These are phyloP conservation scores for Chelonus formosanus DNA, from an alignment of 2,888 invertebrate species.

Conservation along the genomic window DNA sequence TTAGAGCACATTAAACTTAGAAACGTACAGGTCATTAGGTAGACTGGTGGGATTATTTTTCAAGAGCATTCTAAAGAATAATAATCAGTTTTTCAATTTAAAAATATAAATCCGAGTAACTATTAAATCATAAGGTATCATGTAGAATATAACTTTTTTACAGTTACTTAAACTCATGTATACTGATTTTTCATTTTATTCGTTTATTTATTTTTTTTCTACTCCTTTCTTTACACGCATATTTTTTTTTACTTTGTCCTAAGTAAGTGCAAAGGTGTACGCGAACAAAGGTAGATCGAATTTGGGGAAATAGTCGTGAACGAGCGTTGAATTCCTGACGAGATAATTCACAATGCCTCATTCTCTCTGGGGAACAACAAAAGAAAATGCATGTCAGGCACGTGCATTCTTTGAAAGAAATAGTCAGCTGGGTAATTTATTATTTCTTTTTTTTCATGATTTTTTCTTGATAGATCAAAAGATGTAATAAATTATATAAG, in stretches of 20 bases:
- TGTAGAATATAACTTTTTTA: too few relatives aligned
- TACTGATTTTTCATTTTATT: neutral
- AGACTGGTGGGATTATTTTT: too few relatives aligned
- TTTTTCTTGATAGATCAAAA: conserved; percentile 3
- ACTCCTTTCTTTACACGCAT: neutral
- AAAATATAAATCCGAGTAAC: too few relatives aligned
- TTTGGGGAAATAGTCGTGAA: conserved; percentile 59
- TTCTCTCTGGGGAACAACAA: conserved; percentile 24
- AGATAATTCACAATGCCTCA: conserved; percentile 53
- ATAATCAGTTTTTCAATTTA: too few relatives aligned
- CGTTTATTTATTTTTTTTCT: conserved; percentile 2
- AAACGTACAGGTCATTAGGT: too few relatives aligned
- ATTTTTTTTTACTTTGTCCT: conserved; percentile 15
- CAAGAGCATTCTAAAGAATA: too few relatives aligned
- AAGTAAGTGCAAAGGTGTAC: conserved; percentile 15
- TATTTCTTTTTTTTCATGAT: conserved; percentile 3
- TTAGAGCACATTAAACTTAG: too few relatives aligned
- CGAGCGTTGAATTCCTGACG: conserved; percentile 61
- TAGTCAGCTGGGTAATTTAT: conserved; percentile 12
- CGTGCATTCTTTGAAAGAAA: conserved; percentile 20
- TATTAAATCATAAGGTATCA: too few relatives aligned
- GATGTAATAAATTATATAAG: neutral
- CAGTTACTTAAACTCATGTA: neutral
- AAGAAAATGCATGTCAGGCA: conserved; percentile 26
- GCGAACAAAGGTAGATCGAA: conserved; percentile 56